These are phyloP conservation scores for Cataglyphis rosenhaueri DNA, from an alignment of 2,888 invertebrate genomes.

Conservation along the genomic window DNA sequence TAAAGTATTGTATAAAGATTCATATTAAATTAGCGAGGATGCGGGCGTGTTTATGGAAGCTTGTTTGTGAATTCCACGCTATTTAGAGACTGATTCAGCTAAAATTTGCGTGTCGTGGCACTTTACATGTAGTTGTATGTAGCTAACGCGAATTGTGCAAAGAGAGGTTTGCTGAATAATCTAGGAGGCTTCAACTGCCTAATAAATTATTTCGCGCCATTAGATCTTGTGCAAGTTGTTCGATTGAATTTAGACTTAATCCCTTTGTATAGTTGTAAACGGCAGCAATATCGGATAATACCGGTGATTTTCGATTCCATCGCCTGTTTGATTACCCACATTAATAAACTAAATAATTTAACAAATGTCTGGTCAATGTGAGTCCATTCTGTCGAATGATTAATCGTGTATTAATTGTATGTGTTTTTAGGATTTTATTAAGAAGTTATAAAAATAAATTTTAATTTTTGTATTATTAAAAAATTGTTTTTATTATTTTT, in stretches of 20 bases:
- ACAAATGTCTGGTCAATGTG: background rate
- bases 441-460: background rate
- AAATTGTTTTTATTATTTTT: background rate
- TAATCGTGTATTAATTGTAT: background rate
- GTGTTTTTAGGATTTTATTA: background rate
- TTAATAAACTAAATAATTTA: background rate
- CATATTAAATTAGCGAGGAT: background rate
- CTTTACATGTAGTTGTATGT: background rate
- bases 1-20: background rate
- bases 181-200: conserved; percentile 58
- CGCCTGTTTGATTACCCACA: background rate
- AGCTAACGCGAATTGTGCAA: conserved; percentile 3
- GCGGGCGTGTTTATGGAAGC: background rate
- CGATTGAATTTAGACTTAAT: conserved; percentile 80
- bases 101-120: conserved; percentile 28
- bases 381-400: background rate
- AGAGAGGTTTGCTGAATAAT: conserved; percentile 70
- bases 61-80: background rate
- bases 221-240: conserved; percentile 76
- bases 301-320: background rate
- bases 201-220: conserved; percentile 77
- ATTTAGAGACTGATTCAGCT: conserved; percentile 37
- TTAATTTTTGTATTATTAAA: background rate
- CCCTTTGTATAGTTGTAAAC: conserved; percentile 5
- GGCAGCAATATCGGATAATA: background rate